Percentiles rank a stretch among this genome's conserved stretches.
Evolutionary conservation across 2,113 vertebrate species (phyloP).

Genomic region (Nansenia antarctica): DNA sequence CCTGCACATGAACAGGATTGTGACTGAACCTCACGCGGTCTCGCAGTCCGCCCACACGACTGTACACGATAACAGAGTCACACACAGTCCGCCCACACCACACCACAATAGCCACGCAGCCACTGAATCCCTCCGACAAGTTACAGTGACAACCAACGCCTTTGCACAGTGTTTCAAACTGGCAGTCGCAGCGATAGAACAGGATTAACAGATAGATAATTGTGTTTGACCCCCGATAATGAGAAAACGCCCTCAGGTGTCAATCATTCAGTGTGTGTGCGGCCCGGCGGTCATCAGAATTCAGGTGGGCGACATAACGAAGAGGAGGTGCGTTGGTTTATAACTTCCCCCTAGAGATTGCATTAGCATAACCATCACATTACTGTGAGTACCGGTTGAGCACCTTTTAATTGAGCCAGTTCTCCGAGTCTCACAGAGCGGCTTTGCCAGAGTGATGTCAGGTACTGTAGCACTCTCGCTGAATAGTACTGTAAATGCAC

Average conservation of each 20-base stretch:
- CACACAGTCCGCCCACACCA: neutral
- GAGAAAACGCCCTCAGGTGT: constrained; percentile 18
- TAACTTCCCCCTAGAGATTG: constrained; percentile 9
- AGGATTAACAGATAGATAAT: constrained; percentile 19
- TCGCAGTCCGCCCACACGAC: constrained; percentile 47
- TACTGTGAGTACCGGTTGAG: constrained; percentile 16
- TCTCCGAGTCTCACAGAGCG: constrained; percentile 14
- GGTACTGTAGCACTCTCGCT: too few relatives aligned
- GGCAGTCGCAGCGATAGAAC: neutral
- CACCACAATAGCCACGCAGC: neutral
- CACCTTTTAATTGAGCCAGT: constrained; percentile 14
- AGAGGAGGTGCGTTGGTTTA: constrained; percentile 23
- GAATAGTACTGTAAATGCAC: too few relatives aligned
- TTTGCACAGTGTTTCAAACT: neutral
- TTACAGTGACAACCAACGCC: too few relatives aligned
- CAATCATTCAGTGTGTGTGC: constrained; percentile 8
- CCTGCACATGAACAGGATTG: constrained; percentile 50
- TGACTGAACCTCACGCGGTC: constrained; percentile 47
- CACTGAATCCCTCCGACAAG: too few relatives aligned
- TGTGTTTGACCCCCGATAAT: constrained; percentile 17
- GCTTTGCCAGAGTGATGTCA: too few relatives aligned
- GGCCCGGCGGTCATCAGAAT: constrained; percentile 5
- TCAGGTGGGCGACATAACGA: constrained; percentile 31
- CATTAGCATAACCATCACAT: constrained; percentile 24
- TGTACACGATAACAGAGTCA: neutral